Evolutionary conservation across 2,797 vertebrate species (phyloP), one percentile per base, ranked within the genome.

Genomic region (Ctenosaura bakeri): DNA sequence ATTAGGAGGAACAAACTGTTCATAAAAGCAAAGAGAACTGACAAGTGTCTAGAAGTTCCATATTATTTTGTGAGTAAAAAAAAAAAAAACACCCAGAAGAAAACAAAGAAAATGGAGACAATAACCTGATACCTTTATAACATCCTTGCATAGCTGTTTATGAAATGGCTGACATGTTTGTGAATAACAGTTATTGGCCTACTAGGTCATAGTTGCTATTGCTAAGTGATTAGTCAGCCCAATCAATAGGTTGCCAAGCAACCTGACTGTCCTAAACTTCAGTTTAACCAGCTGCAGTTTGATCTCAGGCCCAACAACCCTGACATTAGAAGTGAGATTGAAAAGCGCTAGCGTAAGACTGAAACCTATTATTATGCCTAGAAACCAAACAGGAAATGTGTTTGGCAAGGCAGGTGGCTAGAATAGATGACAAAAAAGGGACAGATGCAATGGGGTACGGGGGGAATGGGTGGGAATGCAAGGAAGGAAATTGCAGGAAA

Each of bases 131-230:
- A 35, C 87, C 85, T 59, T 88, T 42, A 85, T 90, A 83, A 29
- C 14, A 81, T 94, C 59, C 16, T n/a, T 83, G 79, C 20, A 16
- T 32, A 32, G 0, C 85, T 92, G 50, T 81, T 83, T 83, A 82
- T 52, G 32, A 24, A 29, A 83, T 9, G 35, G 20, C 81, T 6
- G 42, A 1, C 0, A 2, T 32, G 8, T 29, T 73, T 20, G 26
- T 85, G 87, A 56, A 81, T 82, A 85, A 22, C 24, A 62, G 1
- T 84, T 35, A 52, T 79, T 52, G 50, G 22, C 38, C 32, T 88
- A 29, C 29, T 24, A 88, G 59, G 32, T 66, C 77, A 26, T 50
- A 64, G 59, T 38, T 10, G 76, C 42, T 69, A 69, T 29, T 79
- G 59, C 29, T 87, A 50, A 35, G 8, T 80, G 77, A 80, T 32